Base-by-base conservation (phyloP, 2,113 vertebrate genomes). In the Hepsetus odoe region DNA sequence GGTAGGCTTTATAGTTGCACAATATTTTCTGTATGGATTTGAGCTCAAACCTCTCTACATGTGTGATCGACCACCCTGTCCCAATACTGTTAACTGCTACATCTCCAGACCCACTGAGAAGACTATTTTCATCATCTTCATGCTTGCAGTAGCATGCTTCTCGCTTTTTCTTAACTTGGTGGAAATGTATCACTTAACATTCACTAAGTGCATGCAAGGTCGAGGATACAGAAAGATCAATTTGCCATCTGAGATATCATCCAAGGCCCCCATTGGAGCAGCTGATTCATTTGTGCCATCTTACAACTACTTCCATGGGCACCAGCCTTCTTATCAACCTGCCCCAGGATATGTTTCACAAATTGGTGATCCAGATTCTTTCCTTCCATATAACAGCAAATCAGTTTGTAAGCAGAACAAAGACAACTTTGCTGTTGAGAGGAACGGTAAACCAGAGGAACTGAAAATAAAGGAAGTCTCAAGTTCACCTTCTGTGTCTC, bases 81-180 rank as follows among this genome's bases (percentile, higher is more conserved):
- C 93, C 46, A 95, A 95, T 77, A 86, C 89, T 0, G 94, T 95
- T 1, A 95, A 95, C 91, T 95, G 95, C 89, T 95, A 95, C 86
- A 94, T 96, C 80, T 95, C 95, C 30, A 92, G 93, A 1, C 94
- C 95, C 71, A 95, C 95, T 0, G 94, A 96, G 89, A 96, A 95
- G 86, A 96, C 94, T 33, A 93, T 96, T 77, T 96, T 96, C 83
- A 94, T 94, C 73, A 86, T 96, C 72, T 96, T 96, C 83, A 95
- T 95, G 95, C 87, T 95, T 42, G 93, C 85, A 18, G 94, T 94
- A 71, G 93, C 95, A 46, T 92, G 93, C 0, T 62, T 95, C 76
- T 96, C 95, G 12, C 87, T 96, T 82, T 67, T 95, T 33, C 94
- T 96, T 30, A 95, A 94, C 83, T 86, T 95, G 66, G 83, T 95